Base-by-base conservation (phyloP, 2,113 vertebrate genomes). In the Coryphaenoides rupestris region DNA sequence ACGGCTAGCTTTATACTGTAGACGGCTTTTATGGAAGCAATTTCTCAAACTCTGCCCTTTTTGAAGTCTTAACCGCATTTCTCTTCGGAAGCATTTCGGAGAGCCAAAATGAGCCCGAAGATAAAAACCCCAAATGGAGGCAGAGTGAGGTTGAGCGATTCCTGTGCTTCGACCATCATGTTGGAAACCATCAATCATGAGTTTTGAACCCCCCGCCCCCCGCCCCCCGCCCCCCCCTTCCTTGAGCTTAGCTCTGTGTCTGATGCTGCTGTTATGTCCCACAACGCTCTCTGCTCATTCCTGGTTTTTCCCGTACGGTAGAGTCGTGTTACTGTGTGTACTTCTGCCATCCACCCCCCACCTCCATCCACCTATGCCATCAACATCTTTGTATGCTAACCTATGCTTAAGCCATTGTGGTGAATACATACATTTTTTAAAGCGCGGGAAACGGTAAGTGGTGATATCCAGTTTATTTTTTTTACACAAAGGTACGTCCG, bases 141-240 rank as follows among this genome's bases (percentile, higher is more conserved):
- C 50, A 68, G 82, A 83, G 84, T 58, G 85, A 84, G 52, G 78
- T 84, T 81, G 55, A 71, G 73, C 69, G 84, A 87, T 89, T 89
- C 76, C 86, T 86, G 84, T 86, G 84, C 76, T 88, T 85, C 84
- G 84, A 69, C 80, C 63, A 21, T 67, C 63, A 75, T 84, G 89
- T 79, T 83, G 83, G 33, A 58, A 64, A 65, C 66, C 77, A 74
- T 78, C 73, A 63, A 5, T 63, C 69, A 70, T 56, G 16, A 24
- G 16, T 84, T 65, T 55, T 60, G 53, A 77, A 40, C 52, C 59
- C 3, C 19, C 24, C 12, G 16, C 33, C 28, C 4, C 6, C 33
- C 4, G 1, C 33, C 33, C 24, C 12, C 19, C 33, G 5, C 4
- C 6, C 33, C 4, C 5, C 33, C 33, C 33, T 6, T 40, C 24